These are phyloP conservation scores for Troilus luridus DNA, from an alignment of 2,888 invertebrate species.

Conservation along the genomic window DNA sequence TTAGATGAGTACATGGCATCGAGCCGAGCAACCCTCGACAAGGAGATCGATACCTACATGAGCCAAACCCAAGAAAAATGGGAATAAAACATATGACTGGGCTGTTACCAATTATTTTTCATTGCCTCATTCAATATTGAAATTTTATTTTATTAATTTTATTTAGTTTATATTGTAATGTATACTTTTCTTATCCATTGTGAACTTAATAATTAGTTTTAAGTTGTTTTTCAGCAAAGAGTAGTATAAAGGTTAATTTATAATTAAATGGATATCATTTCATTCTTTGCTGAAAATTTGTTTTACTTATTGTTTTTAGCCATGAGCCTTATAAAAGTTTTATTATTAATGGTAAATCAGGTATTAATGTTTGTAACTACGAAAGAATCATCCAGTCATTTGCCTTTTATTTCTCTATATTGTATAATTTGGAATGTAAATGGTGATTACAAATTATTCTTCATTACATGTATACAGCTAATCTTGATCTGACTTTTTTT, in stretches of 20 bases:
- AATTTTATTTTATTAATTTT: constrained; percentile 41
- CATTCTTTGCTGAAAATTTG: neutral
- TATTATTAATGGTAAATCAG: neutral
- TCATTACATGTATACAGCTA: neutral
- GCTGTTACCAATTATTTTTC: constrained; percentile 33
- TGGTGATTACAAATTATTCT: neutral
- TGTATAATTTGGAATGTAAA: constrained; percentile 1
- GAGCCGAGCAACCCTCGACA: constrained; percentile 63
- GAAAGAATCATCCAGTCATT: neutral
- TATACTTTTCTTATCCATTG: neutral
- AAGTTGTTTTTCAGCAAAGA: neutral
- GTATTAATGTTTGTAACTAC: neutral
- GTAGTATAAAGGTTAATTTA: neutral
- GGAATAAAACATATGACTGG: constrained; percentile 57
- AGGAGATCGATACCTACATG: constrained; percentile 64
- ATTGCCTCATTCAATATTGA: constrained; percentile 24
- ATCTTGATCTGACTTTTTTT: neutral
- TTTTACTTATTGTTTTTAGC: neutral
- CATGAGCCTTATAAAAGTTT: neutral
- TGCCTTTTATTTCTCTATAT: neutral
- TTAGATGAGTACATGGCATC: constrained; percentile 66
- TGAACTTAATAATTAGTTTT: constrained; percentile 18
- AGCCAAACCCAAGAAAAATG: constrained; percentile 60
- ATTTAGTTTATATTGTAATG: constrained; percentile 21
- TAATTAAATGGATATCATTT: neutral